phyloP scores from a whole-genome alignment of 1,140 invertebrate genomes.

The Dreissena polymorpha region DNA sequence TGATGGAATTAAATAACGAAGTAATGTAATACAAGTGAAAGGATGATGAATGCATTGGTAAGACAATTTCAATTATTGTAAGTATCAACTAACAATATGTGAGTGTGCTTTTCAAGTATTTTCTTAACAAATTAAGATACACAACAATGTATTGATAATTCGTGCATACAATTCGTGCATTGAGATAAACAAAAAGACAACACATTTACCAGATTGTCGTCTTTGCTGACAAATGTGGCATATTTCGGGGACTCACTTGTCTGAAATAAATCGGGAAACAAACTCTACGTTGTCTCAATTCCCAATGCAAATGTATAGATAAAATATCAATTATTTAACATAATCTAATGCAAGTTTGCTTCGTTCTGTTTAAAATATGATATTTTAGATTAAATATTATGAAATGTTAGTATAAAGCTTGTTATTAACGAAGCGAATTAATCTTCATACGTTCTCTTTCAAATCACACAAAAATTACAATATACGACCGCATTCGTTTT shows the following conservation, averaged over 20 bases:
- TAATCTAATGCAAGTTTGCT: not conserved
- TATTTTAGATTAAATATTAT: not conserved
- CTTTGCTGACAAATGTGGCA: constrained; percentile 16
- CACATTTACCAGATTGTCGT: not conserved
- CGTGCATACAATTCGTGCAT: too few species aligned
- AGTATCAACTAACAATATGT: too few species aligned
- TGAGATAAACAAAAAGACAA: not conserved
- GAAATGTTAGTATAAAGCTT: not conserved
- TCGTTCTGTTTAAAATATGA: not conserved
- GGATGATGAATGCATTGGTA: not conserved
- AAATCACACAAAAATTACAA: not conserved
- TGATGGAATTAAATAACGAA: not conserved
- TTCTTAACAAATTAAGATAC: too few species aligned
- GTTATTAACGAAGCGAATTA: not conserved
- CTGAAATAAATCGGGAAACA: constrained; percentile 4
- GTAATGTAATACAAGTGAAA: not conserved
- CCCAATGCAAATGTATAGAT: not conserved
- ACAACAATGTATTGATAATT: not conserved
- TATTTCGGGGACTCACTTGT: constrained; percentile 32
- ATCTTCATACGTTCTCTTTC: not conserved
- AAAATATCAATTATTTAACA: not conserved
- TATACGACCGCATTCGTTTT: not conserved
- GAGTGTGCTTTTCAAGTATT: too few species aligned
- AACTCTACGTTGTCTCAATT: not conserved
- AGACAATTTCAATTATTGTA: not conserved